Evolutionary conservation across 2,797 vertebrate species (phyloP).

Genomic region (Spinibarbus caldwelli): DNA sequence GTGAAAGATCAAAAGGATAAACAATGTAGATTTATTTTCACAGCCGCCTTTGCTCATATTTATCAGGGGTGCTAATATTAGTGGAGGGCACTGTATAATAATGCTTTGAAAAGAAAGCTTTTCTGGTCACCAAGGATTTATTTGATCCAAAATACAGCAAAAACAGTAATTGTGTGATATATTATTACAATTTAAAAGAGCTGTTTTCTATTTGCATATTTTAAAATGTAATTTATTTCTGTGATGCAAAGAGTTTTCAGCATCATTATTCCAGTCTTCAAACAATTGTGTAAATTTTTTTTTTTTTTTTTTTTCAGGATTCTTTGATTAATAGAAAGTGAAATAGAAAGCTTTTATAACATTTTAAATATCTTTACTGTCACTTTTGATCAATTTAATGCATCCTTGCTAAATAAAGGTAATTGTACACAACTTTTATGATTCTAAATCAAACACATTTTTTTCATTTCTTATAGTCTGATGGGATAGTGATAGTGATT

Average conservation of each 20-base stretch:
- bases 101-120: neutral
- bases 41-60: no score
- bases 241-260: no score
- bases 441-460: neutral
- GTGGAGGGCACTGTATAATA: no score
- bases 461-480: conserved; percentile 76
- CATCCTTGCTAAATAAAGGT: neutral
- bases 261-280: no score
- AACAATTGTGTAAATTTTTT: no score
- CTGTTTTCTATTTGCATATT: no score
- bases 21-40: no score
- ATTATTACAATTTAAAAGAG: neutral
- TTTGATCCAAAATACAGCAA: neutral
- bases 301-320: neutral
- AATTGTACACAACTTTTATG: neutral
- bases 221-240: no score
- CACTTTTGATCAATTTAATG: neutral
- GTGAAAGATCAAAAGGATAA: no score
- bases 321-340: neutral
- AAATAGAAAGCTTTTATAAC: no score
- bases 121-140: neutral
- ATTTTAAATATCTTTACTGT: neutral
- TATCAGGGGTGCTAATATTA: no score
- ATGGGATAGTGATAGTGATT: conserved; percentile 83
- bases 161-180: neutral